Base-by-base conservation (phyloP, 2,888 invertebrate species). In the Eudemis profundana region DNA sequence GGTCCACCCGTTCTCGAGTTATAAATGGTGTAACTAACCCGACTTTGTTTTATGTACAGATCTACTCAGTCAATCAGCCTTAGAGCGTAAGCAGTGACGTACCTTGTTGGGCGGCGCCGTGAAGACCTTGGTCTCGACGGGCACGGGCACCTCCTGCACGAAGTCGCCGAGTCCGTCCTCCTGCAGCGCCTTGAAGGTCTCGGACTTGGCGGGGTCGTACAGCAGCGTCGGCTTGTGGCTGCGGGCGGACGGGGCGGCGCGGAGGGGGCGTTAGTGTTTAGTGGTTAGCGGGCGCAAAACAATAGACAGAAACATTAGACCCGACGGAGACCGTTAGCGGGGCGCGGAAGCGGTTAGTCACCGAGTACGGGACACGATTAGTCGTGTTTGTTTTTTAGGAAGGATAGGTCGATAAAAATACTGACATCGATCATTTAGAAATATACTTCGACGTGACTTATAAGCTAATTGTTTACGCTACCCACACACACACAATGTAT, bases 181-280 rank as follows among this genome's bases (percentile, higher is more conserved):
- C 88, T 97, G 96, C 70, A 97, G 94, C 79, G 96, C 96, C 93
- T 95, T 96, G 94, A 94, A 97, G 66, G 97, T 96, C 88, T 97
- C 97, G 83, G 97, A 97, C 93, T 96, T 95, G 85, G 96, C 95
- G 75, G 97, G 97, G 93, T 97, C 97, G 93, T 95, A 97, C 84
- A 94, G 94, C 84, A 95, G 89, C 72, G 95, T 95, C 86, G 95
- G 95, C 94, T 94, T 95, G 86, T 91, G 88, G 79, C 94, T 93
- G 86, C 76, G 54, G 44, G 47, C 66, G 71, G 68, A 75, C 57
- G 69, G 67, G 67, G 50, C 66, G 72, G 66, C 42, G 72, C 75
- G 72, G 76, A 77, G 77, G 84, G 86, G 83, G 77, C 81, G 87
- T 89, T 89, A 91, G 90, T 82, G 76, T 85, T 90, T 89, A 90